A percentile compares a stretch with the other conserved stretches of the same genome.
phyloP scores from a whole-genome alignment of 2,888 invertebrate species.

The Caenorhabditis imperialis region DNA sequence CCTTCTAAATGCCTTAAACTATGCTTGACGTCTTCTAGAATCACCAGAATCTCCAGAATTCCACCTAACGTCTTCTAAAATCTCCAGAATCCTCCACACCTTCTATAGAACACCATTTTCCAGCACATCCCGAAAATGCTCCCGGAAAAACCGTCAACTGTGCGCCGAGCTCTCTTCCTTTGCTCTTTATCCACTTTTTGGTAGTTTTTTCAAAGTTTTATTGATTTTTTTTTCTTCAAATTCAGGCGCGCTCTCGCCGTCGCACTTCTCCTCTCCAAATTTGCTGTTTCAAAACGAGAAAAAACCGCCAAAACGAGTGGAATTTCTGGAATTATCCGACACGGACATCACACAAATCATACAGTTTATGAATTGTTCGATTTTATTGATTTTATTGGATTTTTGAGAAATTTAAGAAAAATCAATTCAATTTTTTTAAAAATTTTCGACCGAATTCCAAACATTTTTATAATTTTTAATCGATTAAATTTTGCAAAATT shows the following conservation, averaged over 20 bases:
- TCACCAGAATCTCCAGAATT: too few relatives aligned
- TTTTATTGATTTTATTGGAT: not conserved
- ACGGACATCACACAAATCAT: slow-evolving; percentile 33
- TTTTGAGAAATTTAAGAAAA: too few relatives aligned
- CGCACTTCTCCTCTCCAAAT: slow-evolving; percentile 54
- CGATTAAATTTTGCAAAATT: not conserved
- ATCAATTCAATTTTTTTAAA: too few relatives aligned
- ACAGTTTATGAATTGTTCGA: slow-evolving; percentile 32
- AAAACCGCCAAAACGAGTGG: slow-evolving; percentile 6
- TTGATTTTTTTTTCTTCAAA: too few relatives aligned
- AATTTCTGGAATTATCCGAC: slow-evolving; percentile 25
- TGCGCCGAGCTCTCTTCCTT: slow-evolving; percentile 56
- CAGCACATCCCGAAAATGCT: slow-evolving; percentile 41
- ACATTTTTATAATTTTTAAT: too few relatives aligned
- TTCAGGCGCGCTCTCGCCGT: slow-evolving; percentile 48
- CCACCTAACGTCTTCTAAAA: not conserved
- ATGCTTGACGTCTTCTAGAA: too few relatives aligned
- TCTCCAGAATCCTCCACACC: not conserved
- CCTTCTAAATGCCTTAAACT: too few relatives aligned
- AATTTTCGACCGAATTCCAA: too few relatives aligned
- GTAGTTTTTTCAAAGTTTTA: slow-evolving; percentile 7
- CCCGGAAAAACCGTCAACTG: slow-evolving; percentile 34
- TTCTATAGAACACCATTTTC: not conserved
- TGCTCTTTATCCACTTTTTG: slow-evolving; percentile 53
- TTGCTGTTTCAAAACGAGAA: slow-evolving; percentile 44